Evolutionary conservation across 2,888 invertebrate species (phyloP).

Genomic region (Trachelus stipa): DNA sequence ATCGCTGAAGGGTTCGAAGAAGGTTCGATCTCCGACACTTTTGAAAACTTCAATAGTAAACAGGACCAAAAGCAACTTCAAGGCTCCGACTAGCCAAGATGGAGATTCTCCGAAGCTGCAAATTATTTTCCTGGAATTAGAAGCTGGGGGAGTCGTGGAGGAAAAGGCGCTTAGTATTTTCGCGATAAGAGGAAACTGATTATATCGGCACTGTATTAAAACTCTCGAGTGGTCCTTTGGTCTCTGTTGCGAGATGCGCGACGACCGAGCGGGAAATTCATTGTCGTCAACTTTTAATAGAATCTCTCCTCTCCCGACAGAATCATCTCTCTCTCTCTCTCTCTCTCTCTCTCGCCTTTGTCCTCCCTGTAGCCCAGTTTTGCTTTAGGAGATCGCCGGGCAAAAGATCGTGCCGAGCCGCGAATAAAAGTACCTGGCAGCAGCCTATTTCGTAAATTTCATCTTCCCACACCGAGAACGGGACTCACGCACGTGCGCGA

Average conservation of each 20-base stretch:
- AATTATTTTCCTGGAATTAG: not conserved
- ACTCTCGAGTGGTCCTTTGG: slow-evolving; percentile 42
- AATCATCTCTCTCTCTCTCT: not conserved
- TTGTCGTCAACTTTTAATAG: slow-evolving; percentile 58
- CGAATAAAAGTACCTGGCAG: not conserved
- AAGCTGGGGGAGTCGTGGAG: not conserved
- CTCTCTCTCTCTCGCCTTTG: not conserved
- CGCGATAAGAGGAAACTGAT: slow-evolving; percentile 54
- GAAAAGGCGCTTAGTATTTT: slow-evolving; percentile 28
- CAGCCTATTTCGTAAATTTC: slow-evolving; percentile 19
- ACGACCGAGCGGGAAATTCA: slow-evolving; percentile 7
- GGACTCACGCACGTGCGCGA: too few species aligned
- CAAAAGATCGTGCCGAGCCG: too few species aligned
- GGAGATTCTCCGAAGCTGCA: not conserved
- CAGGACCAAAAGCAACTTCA: too few species aligned
- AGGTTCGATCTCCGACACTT: too few species aligned
- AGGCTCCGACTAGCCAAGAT: too few species aligned
- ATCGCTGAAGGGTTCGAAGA: too few species aligned
- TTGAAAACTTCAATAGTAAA: too few species aligned
- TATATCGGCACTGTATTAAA: slow-evolving; percentile 56
- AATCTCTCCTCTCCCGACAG: slow-evolving; percentile 46
- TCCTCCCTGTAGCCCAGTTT: too few species aligned
- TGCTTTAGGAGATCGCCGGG: not conserved
- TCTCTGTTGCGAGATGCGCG: too few species aligned
- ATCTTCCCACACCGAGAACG: not conserved